These are phyloP conservation scores for Drosophila ochracea DNA, from an alignment of 2,888 invertebrate species.

Conservation along the genomic window DNA sequence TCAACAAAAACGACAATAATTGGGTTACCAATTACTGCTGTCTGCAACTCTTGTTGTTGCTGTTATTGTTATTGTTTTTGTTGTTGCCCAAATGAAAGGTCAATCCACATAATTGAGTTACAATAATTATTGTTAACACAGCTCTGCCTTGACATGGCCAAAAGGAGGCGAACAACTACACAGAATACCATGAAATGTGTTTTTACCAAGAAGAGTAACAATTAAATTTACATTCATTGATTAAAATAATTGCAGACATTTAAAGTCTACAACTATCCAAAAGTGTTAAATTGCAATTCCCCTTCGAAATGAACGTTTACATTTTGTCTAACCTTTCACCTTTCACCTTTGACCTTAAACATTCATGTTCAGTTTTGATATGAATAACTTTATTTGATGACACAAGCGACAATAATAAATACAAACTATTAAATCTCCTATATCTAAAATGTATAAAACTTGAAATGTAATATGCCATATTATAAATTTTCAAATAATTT, in stretches of 20 bases:
- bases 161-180: background rate
- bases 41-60: slow-evolving; percentile 6
- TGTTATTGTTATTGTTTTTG: slow-evolving; percentile 1
- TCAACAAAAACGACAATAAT: slow-evolving; percentile 27
- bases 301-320: background rate
- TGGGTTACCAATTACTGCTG: slow-evolving; percentile 52
- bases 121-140: slow-evolving; percentile 1
- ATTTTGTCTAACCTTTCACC: too few species aligned
- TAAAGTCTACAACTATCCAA: background rate
- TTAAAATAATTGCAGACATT: background rate
- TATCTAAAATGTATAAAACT: background rate
- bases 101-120: background rate
- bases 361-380: background rate
- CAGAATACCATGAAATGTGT: background rate
- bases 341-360: too few species aligned
- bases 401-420: too few species aligned
- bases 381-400: too few species aligned
- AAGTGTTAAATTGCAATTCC: background rate
- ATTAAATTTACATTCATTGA: background rate
- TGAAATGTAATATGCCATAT: background rate
- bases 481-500: background rate
- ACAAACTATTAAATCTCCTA: background rate
- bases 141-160: background rate
- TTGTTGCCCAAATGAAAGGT: slow-evolving; percentile 4
- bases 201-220: background rate